phyloP scores from a whole-genome alignment of 2,888 invertebrate species.

The Atethmia centrago region DNA sequence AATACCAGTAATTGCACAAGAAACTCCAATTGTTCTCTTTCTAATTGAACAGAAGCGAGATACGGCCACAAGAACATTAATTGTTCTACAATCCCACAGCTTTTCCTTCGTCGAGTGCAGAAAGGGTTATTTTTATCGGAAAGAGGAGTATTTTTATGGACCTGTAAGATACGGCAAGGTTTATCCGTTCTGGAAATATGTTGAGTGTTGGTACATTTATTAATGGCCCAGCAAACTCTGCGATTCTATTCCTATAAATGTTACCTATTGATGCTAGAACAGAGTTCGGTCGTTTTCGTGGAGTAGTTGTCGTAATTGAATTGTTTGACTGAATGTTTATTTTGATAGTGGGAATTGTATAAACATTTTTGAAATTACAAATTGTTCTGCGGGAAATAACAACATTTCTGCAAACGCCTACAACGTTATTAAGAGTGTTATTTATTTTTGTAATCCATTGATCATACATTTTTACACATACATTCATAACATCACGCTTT shows the following conservation, averaged over 20 bases:
- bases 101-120: conserved; percentile 36
- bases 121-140: conserved; percentile 51
- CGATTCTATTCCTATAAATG: conserved; percentile 33
- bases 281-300: not conserved
- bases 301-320: conserved; percentile 3
- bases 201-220: conserved; percentile 57
- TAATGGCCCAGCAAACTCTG: conserved; percentile 51
- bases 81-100: conserved; percentile 48
- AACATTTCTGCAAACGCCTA: conserved; percentile 2
- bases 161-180: conserved; percentile 27
- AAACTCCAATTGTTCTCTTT: conserved; percentile 51
- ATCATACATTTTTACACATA: not conserved
- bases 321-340: conserved; percentile 11
- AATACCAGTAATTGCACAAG: conserved; percentile 55
- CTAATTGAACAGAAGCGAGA: conserved; percentile 67
- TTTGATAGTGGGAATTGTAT: not conserved
- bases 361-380: conserved; percentile 25
- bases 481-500: too few species aligned
- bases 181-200: conserved; percentile 52
- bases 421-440: not conserved
- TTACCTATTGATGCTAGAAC: conserved; percentile 17
- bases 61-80: conserved; percentile 56
- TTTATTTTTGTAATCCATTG: conserved; percentile 5
- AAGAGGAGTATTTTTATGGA: conserved; percentile 33
- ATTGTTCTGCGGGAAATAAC: not conserved